A percentile compares a stretch with the other conserved stretches of the same genome.
Evolutionary conservation across 2,113 vertebrate species (phyloP).

Genomic region (Euleptes europaea): DNA sequence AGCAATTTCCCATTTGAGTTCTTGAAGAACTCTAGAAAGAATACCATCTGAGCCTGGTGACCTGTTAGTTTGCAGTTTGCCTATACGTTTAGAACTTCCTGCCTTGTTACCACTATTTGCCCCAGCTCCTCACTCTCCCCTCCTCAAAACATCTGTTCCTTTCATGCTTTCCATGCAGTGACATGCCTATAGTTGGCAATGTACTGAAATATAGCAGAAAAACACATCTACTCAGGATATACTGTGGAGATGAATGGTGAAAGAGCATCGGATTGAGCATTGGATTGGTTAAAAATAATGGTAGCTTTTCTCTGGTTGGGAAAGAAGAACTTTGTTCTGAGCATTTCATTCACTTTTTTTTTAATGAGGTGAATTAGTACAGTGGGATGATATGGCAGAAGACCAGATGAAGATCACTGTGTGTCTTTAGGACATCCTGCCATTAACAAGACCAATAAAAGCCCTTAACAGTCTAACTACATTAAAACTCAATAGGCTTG

Average conservation of each 20-base stretch:
- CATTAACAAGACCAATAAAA: neutral
- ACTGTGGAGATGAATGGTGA: neutral
- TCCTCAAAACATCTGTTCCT: too few species aligned
- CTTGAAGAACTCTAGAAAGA: too few species aligned
- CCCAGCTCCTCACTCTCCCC: too few species aligned
- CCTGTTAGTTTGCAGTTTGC: too few species aligned
- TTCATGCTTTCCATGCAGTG: too few species aligned
- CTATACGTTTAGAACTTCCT: too few species aligned
- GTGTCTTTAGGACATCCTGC: neutral
- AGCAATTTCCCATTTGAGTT: too few species aligned
- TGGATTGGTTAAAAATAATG: constrained; percentile 7
- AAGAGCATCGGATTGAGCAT: too few species aligned
- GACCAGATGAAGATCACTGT: neutral
- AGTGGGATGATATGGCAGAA: neutral
- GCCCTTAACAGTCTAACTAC: neutral
- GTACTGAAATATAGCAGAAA: neutral
- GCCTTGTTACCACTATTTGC: too few species aligned
- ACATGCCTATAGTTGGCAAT: neutral
- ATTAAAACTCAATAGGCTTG: neutral
- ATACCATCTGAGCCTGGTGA: too few species aligned
- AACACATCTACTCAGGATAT: neutral
- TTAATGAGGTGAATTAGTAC: neutral
- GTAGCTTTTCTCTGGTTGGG: neutral
- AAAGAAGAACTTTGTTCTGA: constrained; percentile 12
- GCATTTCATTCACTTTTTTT: neutral